Conservation (phyloP, 2,888 invertebrate genomes). For the Monoplex corrugatus region DNA sequence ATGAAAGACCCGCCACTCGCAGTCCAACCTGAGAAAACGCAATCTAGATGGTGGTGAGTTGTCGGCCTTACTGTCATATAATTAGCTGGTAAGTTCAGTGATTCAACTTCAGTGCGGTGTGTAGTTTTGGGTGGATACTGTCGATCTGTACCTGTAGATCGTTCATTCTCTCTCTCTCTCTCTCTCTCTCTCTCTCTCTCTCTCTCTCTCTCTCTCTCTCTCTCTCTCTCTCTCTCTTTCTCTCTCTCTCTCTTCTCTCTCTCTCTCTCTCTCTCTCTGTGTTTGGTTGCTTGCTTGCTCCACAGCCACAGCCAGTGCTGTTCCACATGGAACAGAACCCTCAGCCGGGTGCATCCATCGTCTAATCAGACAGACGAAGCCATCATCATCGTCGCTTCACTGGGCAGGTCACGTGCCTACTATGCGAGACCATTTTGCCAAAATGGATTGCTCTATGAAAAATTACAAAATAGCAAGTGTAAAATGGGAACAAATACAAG, state of each 20-base stretch:
- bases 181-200: background rate
- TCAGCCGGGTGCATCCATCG: too few relatives aligned
- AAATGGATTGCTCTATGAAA: too few relatives aligned
- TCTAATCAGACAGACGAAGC: too few relatives aligned
- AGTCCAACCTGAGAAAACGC: background rate
- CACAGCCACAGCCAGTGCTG: background rate
- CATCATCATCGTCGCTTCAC: background rate
- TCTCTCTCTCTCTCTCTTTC: background rate
- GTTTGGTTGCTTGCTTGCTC: background rate
- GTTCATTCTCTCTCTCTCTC: background rate
- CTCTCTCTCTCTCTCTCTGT: background rate
- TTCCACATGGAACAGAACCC: too few relatives aligned
- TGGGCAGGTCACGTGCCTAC: background rate
- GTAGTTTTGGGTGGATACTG: too few relatives aligned
- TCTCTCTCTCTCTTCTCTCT: background rate
- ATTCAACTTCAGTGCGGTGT: too few relatives aligned
- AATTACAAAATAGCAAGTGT: too few relatives aligned
- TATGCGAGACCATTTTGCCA: background rate
- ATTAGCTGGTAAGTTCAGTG: too few relatives aligned
- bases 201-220: conserved; percentile 11
- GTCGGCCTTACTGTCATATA: background rate
- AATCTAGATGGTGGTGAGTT: background rate
- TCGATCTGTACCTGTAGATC: too few relatives aligned
- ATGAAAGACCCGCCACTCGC: background rate
- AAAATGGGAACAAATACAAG: too few relatives aligned